Evolutionary conservation across 2,797 vertebrate species (phyloP).

Genomic region (Oceanodroma leucorhoa): DNA sequence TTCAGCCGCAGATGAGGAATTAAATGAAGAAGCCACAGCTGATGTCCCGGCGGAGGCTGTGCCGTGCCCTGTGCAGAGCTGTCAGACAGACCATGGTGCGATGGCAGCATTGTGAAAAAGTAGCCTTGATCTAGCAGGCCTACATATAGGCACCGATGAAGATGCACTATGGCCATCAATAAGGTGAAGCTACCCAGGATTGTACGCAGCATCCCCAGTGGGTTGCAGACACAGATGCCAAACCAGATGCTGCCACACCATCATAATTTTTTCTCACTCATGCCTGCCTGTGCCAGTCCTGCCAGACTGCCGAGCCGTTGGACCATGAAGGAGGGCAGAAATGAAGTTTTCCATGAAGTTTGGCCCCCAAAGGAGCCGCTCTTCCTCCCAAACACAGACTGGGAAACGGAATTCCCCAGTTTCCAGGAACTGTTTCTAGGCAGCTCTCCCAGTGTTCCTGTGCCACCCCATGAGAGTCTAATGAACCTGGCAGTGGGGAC

Average conservation of each 20-base stretch:
- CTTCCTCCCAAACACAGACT: background rate
- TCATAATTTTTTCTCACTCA: background rate
- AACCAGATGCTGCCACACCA: background rate
- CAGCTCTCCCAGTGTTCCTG: background rate
- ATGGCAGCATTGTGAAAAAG: background rate
- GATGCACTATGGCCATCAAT: background rate
- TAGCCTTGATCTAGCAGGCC: background rate
- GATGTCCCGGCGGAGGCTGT: rapidly evolving
- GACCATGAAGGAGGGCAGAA: background rate
- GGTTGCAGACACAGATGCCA: background rate
- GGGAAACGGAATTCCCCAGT: background rate
- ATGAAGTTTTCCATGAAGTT: background rate
- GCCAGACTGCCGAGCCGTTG: background rate
- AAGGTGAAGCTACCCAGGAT: background rate
- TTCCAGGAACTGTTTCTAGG: background rate
- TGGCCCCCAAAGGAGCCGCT: background rate
- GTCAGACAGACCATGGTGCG: background rate
- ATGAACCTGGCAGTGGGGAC: background rate
- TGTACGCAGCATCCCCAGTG: no score
- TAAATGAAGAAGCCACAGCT: background rate
- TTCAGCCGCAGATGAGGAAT: background rate
- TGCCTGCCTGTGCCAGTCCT: background rate
- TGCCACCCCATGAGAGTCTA: background rate
- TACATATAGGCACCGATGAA: background rate
- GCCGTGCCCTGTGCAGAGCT: rapidly evolving